phyloP scores from a whole-genome alignment of 2,113 vertebrate genomes.

The Rhipidura dahli region DNA sequence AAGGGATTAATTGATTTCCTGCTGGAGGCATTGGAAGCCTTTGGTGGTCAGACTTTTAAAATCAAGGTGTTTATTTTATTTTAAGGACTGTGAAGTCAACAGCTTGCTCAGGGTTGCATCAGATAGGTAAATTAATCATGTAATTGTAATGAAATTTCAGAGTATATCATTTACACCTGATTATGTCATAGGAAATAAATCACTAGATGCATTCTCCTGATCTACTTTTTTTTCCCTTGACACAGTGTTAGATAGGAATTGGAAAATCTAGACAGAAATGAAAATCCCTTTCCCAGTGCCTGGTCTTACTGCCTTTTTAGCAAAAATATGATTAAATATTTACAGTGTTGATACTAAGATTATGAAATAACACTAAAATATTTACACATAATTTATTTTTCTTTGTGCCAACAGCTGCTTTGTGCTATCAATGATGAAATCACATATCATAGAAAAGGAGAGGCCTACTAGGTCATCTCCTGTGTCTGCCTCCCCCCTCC shows the following conservation, averaged over 20 bases:
- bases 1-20: background rate
- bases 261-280: background rate
- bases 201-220: background rate
- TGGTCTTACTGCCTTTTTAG: background rate
- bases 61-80: background rate
- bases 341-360: background rate
- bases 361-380: background rate
- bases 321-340: background rate
- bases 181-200: background rate
- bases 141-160: background rate
- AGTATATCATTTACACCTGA: background rate
- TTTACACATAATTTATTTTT: background rate
- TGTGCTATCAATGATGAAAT: background rate
- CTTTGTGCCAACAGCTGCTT: background rate
- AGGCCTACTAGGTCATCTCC: background rate
- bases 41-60: background rate
- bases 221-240: background rate
- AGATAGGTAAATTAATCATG: background rate
- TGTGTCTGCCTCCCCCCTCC: background rate
- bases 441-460: background rate
- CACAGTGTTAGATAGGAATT: background rate
- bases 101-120: background rate
- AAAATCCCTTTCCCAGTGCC: background rate
- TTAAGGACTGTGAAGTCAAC: background rate
- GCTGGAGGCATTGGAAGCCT: background rate